Conservation (phyloP, 2,797 vertebrate species). For the Todus mexicanus region DNA sequence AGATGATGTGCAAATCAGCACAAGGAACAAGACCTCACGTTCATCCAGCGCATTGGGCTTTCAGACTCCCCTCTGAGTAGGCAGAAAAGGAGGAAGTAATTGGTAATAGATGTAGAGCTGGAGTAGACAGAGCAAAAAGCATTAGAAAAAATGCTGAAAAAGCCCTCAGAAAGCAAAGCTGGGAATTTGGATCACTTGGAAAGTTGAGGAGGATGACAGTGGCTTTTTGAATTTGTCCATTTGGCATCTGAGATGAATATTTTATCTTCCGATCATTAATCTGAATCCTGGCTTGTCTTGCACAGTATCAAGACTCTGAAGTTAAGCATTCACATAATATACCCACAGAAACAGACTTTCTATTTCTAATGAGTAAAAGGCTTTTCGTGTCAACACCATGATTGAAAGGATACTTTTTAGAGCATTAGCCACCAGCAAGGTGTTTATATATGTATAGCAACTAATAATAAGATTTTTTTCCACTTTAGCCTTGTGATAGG, state of each 20-base stretch:
- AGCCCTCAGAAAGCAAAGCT: not conserved
- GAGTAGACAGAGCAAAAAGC: not conserved
- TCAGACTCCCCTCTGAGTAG: rapidly evolving
- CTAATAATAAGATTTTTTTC: not conserved
- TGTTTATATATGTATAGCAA: not conserved
- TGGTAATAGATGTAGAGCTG: not conserved
- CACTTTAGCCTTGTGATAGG: not conserved
- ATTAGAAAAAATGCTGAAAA: not conserved
- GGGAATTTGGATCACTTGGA: not conserved
- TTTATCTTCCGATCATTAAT: not conserved
- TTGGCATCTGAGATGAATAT: not conserved
- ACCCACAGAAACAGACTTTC: not conserved
- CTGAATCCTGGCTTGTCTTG: not conserved
- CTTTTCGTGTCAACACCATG: not conserved
- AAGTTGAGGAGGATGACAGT: not conserved
- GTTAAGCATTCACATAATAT: not conserved
- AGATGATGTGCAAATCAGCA: not conserved
- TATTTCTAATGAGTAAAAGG: not conserved
- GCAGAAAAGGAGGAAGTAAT: not conserved
- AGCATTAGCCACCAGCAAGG: not conserved
- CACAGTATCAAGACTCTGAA: not conserved
- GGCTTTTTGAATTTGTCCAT: not conserved
- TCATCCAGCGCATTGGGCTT: not conserved
- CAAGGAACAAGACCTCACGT: not conserved
- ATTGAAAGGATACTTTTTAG: not conserved